Percentiles rank a stretch among this genome's conserved stretches.
Conservation (phyloP, 1,140 invertebrate species). For the Drosophila rhopaloa region DNA sequence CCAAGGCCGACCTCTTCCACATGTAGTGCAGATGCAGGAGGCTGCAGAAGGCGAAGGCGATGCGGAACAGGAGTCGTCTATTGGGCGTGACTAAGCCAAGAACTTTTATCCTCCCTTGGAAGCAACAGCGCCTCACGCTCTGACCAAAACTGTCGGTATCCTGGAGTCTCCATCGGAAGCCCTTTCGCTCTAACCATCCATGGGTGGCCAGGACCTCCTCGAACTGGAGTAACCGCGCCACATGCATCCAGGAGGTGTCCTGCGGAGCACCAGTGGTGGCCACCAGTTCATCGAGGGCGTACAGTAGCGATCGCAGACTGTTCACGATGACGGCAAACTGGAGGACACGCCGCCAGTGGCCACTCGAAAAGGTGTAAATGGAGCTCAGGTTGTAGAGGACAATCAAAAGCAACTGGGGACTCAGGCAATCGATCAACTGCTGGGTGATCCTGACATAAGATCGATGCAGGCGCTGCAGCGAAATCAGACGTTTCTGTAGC, state of each 20-base stretch:
- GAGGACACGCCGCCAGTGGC: constrained; percentile 26
- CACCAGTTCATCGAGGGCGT: constrained; percentile 29
- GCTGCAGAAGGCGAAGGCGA: constrained; percentile 42
- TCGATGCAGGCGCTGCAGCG: constrained; percentile 36
- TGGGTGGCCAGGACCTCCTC: constrained; percentile 35
- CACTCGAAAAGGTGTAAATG: constrained; percentile 46
- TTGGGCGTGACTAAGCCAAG: constrained; percentile 51
- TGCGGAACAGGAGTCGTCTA: constrained; percentile 43
- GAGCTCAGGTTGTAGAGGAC: constrained; percentile 52
- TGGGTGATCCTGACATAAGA: constrained; percentile 42
- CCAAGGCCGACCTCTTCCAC: constrained; percentile 42
- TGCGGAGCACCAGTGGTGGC: constrained; percentile 3
- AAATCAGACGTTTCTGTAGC: constrained; percentile 11
- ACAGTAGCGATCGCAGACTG: constrained; percentile 36
- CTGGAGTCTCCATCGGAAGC: constrained; percentile 7
- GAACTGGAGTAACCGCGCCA: constrained; percentile 39
- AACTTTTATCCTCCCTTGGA: constrained; percentile 35
- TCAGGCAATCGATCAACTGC: constrained; percentile 39
- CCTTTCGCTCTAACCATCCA: constrained; percentile 41
- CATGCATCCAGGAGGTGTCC: constrained; percentile 47
- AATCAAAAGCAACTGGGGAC: constrained; percentile 47
- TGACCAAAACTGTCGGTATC: constrained; percentile 7
- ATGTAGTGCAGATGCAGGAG: constrained; percentile 47
- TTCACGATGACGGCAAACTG: constrained; percentile 37
- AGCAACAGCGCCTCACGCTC: background rate